Conservation (phyloP, 2,888 invertebrate species). For the Catocala nupta region DNA sequence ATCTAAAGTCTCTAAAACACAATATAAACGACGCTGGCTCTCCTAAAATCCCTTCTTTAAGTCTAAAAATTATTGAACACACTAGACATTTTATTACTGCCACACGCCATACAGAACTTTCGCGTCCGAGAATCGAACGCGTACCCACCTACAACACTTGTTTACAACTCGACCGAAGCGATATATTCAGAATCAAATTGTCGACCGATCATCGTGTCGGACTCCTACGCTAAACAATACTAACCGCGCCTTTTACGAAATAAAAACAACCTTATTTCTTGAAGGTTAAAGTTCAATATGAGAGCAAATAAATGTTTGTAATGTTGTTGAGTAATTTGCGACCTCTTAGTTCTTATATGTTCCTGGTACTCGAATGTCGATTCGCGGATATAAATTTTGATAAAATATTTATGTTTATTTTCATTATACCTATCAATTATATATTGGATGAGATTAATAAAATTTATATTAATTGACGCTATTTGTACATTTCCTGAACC, state of each 20-base stretch:
- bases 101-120: constrained; percentile 72
- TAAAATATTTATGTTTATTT: constrained; percentile 54
- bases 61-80: constrained; percentile 54
- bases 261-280: constrained; percentile 52
- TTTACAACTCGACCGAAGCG: constrained; percentile 74
- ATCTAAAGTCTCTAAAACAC: constrained; percentile 33
- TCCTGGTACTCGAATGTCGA: constrained; percentile 66
- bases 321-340: constrained; percentile 71
- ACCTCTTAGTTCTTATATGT: constrained; percentile 72
- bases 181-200: constrained; percentile 84
- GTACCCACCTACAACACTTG: constrained; percentile 75
- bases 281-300: constrained; percentile 23
- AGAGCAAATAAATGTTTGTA: constrained; percentile 32
- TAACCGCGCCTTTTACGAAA: constrained; percentile 16
- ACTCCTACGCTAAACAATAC: constrained; percentile 72
- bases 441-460: constrained; percentile 12
- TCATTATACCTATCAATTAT: constrained; percentile 29
- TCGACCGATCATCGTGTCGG: constrained; percentile 79
- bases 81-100: constrained; percentile 60
- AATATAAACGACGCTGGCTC: constrained; percentile 33
- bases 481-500: background rate
- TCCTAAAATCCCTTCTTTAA: constrained; percentile 49
- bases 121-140: constrained; percentile 70
- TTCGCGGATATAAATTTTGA: constrained; percentile 58
- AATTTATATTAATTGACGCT: constrained; percentile 8